These are phyloP conservation scores for Chelon auratus DNA, from an alignment of 2,797 vertebrate genomes.

Conservation along the genomic window DNA sequence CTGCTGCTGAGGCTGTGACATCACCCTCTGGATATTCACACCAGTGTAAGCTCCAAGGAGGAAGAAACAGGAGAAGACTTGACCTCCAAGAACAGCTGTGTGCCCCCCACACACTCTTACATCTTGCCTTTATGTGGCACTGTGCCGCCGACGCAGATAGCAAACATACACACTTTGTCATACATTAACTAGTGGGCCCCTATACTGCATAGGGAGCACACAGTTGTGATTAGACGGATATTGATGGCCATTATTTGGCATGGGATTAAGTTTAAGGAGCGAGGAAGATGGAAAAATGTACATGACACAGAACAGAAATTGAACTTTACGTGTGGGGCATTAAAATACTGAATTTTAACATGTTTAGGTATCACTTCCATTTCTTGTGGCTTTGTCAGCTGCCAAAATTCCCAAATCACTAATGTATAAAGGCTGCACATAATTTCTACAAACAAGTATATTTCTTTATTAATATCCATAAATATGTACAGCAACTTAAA, in stretches of 20 bases:
- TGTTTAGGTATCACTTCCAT: too few relatives aligned
- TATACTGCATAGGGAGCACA: background rate
- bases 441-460: too few relatives aligned
- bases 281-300: background rate
- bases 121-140: slow-evolving; percentile 13
- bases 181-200: slow-evolving; percentile 1
- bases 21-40: slow-evolving; percentile 82
- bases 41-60: slow-evolving; percentile 75
- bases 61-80: slow-evolving; percentile 78
- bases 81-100: slow-evolving; percentile 77
- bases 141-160: slow-evolving; percentile 9
- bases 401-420: too few relatives aligned
- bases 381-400: too few relatives aligned
- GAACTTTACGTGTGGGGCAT: too few relatives aligned
- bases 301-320: background rate
- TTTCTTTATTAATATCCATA: background rate
- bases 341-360: background rate
- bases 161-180: background rate
- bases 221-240: background rate
- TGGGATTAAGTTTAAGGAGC: background rate
- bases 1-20: slow-evolving; percentile 74
- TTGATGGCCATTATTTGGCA: background rate
- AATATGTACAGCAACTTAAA: background rate
- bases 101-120: slow-evolving; percentile 22
- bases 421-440: too few relatives aligned